Conservation (phyloP, 2,888 invertebrate species). For the Campoplex capitator region DNA sequence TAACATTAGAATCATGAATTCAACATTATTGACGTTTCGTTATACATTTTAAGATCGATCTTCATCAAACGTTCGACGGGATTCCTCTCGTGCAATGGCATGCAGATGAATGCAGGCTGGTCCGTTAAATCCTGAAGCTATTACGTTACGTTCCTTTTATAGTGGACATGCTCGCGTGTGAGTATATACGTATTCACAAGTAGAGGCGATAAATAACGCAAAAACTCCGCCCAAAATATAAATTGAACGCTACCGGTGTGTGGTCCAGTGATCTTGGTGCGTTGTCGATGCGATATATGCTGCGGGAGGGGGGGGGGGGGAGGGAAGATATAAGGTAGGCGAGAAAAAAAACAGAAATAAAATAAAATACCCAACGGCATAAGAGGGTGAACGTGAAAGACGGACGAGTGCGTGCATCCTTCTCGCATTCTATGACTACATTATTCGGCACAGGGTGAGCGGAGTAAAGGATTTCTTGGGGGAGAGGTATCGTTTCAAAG, state of each 20-base stretch:
- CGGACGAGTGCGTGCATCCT: slow-evolving; percentile 24
- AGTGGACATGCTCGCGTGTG: slow-evolving; percentile 17
- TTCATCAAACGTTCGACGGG: slow-evolving; percentile 65
- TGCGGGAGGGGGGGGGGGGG: slow-evolving; percentile 27
- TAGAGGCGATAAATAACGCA: slow-evolving; percentile 78
- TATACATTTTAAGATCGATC: slow-evolving; percentile 61
- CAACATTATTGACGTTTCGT: background rate
- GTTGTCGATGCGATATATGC: slow-evolving; percentile 53
- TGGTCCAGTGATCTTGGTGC: slow-evolving; percentile 73
- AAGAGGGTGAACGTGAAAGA: slow-evolving; percentile 17
- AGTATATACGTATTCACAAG: slow-evolving; percentile 21
- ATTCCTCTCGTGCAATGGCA: slow-evolving; percentile 56
- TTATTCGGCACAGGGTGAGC: slow-evolving; percentile 37
- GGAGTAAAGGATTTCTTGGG: background rate
- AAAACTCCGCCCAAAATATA: slow-evolving; percentile 82
- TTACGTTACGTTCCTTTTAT: slow-evolving; percentile 13
- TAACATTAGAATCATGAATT: too few species aligned
- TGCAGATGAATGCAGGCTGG: slow-evolving; percentile 56
- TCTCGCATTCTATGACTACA: slow-evolving; percentile 53
- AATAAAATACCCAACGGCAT: background rate
- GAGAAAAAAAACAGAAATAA: slow-evolving; percentile 18
- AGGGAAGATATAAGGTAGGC: slow-evolving; percentile 43
- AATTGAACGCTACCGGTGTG: slow-evolving; percentile 82
- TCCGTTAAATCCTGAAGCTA: slow-evolving; percentile 44
- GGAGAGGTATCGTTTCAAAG: slow-evolving; percentile 30